Percentiles rank a stretch among this genome's conserved stretches.
phyloP scores from a whole-genome alignment of 1,140 invertebrate genomes.

The Pteromalus puparum region DNA sequence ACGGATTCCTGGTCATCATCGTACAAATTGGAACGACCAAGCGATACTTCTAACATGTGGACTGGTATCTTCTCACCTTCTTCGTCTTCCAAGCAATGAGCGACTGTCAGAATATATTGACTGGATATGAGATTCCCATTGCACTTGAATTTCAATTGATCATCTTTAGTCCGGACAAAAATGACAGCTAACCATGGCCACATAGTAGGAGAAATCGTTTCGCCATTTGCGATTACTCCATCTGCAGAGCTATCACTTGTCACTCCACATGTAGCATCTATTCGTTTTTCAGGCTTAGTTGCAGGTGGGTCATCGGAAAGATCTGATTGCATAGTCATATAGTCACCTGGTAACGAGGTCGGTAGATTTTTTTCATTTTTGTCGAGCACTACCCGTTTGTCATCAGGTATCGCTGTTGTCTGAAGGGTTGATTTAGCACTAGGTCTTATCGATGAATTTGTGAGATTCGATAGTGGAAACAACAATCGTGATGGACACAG shows the following conservation, averaged over 20 bases:
- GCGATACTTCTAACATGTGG: conserved; percentile 67
- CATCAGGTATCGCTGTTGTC: no score
- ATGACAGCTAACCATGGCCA: conserved; percentile 78
- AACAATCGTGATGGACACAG: conserved; percentile 59
- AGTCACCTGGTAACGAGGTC: no score
- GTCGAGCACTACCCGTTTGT: no score
- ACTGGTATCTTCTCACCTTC: conserved; percentile 44
- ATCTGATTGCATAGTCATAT: no score
- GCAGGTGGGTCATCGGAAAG: no score
- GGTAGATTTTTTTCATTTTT: no score
- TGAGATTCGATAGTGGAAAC: neutral
- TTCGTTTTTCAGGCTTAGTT: no score
- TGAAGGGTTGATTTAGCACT: no score
- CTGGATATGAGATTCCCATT: conserved; percentile 67
- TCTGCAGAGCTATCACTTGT: neutral
- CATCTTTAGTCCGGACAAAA: conserved; percentile 66
- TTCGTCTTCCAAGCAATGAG: conserved; percentile 62
- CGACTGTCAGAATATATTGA: conserved; percentile 69
- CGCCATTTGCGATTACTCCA: neutral
- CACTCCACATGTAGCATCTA: conserved; percentile 28
- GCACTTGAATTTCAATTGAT: conserved; percentile 75
- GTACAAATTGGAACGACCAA: conserved; percentile 71
- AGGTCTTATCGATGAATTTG: neutral
- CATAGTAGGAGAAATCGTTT: conserved; percentile 52
- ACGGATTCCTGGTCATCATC: conserved; percentile 70